Conservation (phyloP, 2,113 vertebrate species). For the Gymnorhina tibicen region DNA sequence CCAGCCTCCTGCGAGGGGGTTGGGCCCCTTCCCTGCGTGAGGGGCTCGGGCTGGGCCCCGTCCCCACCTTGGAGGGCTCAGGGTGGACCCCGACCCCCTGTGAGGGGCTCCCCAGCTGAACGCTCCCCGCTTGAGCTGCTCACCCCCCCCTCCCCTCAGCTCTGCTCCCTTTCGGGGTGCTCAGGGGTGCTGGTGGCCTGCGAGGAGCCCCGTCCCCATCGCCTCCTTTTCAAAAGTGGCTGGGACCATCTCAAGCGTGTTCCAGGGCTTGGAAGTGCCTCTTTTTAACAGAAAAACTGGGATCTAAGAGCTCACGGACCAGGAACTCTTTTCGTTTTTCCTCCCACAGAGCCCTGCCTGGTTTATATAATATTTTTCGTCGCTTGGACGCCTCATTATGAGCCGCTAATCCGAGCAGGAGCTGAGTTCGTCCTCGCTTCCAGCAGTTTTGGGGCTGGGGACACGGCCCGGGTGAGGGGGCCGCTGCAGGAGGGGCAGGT, state of each 20-base stretch:
- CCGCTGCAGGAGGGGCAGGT: not conserved
- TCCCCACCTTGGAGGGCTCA: not conserved
- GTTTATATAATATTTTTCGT: not conserved
- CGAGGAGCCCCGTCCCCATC: not conserved
- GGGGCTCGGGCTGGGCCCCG: not conserved
- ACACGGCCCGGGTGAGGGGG: not conserved
- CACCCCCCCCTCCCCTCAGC: rapidly evolving
- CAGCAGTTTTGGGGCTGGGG: not conserved
- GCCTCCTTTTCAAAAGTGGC: rapidly evolving
- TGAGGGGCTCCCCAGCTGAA: not conserved
- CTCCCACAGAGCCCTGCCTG: not conserved
- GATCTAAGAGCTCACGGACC: rapidly evolving
- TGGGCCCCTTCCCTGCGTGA: not conserved
- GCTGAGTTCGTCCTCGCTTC: not conserved
- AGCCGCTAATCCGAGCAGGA: not conserved
- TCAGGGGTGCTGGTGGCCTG: not conserved
- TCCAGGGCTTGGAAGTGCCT: not conserved
- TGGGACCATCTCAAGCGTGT: rapidly evolving
- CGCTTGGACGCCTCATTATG: not conserved
- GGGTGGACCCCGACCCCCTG: rapidly evolving
- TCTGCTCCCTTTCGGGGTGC: not conserved
- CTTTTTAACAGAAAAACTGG: rapidly evolving
- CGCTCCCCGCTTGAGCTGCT: rapidly evolving
- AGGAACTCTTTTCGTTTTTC: not conserved
- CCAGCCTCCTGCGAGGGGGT: not conserved